Evolutionary conservation across 1,140 invertebrate genomes (phyloP), one percentile per base, ranked within the genome.

Genomic region (Pristionchus pacificus): DNA sequence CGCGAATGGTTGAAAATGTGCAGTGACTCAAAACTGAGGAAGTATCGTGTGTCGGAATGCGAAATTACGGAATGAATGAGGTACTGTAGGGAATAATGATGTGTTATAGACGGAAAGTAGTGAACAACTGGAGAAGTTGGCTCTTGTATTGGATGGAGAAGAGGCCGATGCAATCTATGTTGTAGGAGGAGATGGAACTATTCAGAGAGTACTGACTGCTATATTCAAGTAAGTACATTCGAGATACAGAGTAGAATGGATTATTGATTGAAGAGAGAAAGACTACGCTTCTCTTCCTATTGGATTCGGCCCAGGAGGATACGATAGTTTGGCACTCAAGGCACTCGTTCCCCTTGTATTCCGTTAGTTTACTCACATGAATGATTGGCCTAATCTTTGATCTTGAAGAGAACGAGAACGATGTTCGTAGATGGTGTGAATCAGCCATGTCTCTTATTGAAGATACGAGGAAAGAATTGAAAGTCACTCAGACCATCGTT

Each of bases 181-280:
- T 24, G 75, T 76, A 27, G 75, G 75, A 31, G 75, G 75, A 28
- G 75, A 76, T 71, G 75, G 75, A 72, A 76, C 75, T 15, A 68
- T 76, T 13, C 69, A 61, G 28, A 57, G 62, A 31, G 75, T 76
- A 6, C 68, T 76, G 15, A 76, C 75, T 29, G 75, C 74, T 1
- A 76, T 76, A 15, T 76, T 71, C 32, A 72, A 55, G 24, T 72
- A 71, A 63, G 27, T n/a, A n/a, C n/a, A n/a, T n/a, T n/a, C n/a
- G n/a, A n/a, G n/a, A n/a, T 13, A 6, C 31, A 65, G 27, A 30
- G 28, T 10, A 65, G 55, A 31, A 30, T 38, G 10, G 63, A 65
- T n/a, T n/a, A n/a, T n/a, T 10, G 6, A 19, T 61, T 32, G 13
- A 24, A 38, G 33, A 6, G 29, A 49, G 2, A 69, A 60, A 62